Conservation (phyloP, 2,888 invertebrate species). For the Athrips mouffetella region DNA sequence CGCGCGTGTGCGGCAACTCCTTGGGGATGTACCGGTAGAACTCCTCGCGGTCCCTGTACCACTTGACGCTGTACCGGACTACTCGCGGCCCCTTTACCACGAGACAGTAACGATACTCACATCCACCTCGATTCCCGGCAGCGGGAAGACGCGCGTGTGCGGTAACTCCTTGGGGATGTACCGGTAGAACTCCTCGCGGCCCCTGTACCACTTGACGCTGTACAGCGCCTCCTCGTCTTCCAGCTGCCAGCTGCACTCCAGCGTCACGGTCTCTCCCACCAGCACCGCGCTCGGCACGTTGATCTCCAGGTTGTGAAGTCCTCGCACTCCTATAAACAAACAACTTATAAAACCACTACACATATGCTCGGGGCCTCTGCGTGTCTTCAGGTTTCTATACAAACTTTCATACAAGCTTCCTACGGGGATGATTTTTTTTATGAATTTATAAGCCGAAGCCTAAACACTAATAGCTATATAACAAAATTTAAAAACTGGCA, state of each 20-base stretch:
- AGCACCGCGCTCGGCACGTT: conserved; percentile 84
- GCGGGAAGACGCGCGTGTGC: conserved; percentile 84
- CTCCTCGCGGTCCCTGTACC: conserved; percentile 87
- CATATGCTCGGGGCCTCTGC: no score
- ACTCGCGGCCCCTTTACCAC: no score
- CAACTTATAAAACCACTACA: not conserved
- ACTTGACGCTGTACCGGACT: conserved; percentile 89
- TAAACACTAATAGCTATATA: no score
- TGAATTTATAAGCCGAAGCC: no score
- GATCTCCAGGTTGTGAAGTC: conserved; percentile 83
- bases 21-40: conserved; percentile 90
- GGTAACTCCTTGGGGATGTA: conserved; percentile 89
- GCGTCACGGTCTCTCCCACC: conserved; percentile 84
- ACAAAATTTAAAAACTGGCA: no score
- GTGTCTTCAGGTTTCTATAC: no score
- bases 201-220: conserved; percentile 90
- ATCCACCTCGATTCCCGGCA: conserved; percentile 84
- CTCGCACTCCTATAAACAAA: conserved; percentile 67
- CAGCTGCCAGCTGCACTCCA: conserved; percentile 86
- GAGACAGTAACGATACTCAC: no score
- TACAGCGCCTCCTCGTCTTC: conserved; percentile 84
- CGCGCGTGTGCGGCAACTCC: conserved; percentile 85
- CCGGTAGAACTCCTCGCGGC: conserved; percentile 86
- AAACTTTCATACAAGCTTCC: no score
- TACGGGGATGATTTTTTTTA: no score